A percentile compares a stretch with the other conserved stretches of the same genome.
Evolutionary conservation across 2,113 vertebrate genomes (phyloP).

Genomic region (Spea bombifrons): DNA sequence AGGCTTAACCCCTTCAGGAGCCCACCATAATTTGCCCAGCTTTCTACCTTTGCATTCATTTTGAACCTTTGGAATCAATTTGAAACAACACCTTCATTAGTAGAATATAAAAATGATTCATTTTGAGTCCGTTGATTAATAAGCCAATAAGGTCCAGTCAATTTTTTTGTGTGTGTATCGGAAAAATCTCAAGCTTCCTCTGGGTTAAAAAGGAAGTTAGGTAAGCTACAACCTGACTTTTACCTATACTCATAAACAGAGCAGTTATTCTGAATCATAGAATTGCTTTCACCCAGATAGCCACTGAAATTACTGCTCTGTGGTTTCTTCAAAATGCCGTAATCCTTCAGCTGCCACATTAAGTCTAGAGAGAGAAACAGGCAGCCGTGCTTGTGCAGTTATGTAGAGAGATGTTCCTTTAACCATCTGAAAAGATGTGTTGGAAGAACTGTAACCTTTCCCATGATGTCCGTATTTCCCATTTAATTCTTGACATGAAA

Average conservation of each 20-base stretch:
- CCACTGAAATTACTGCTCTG: conserved; percentile 72
- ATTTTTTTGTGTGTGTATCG: no score
- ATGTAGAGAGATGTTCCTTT: conserved; percentile 64
- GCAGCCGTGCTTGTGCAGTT: conserved; percentile 58
- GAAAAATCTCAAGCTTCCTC: no score
- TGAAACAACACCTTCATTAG: no score
- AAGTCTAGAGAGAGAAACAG: conserved; percentile 60
- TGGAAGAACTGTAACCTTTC: conserved; percentile 86
- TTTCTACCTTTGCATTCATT: no score
- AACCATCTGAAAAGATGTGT: conserved; percentile 69
- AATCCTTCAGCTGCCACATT: conserved; percentile 77
- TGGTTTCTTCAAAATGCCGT: conserved; percentile 76
- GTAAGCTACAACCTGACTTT: conserved; percentile 60
- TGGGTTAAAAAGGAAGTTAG: conserved; percentile 33
- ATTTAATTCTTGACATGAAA: conserved; percentile 83
- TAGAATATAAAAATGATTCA: no score
- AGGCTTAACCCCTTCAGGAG: no score
- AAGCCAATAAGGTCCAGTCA: no score
- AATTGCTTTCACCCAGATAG: conserved; percentile 62
- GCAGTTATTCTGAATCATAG: conserved; percentile 65
- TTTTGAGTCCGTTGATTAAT: no score
- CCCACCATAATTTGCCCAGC: no score
- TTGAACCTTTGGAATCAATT: no score
- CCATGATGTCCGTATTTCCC: conserved; percentile 79
- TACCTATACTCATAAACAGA: conserved; percentile 64